A percentile compares a stretch with the other conserved stretches of the same genome.
Evolutionary conservation across 2,888 invertebrate species (phyloP).

Genomic region (Serrognathus titanus): DNA sequence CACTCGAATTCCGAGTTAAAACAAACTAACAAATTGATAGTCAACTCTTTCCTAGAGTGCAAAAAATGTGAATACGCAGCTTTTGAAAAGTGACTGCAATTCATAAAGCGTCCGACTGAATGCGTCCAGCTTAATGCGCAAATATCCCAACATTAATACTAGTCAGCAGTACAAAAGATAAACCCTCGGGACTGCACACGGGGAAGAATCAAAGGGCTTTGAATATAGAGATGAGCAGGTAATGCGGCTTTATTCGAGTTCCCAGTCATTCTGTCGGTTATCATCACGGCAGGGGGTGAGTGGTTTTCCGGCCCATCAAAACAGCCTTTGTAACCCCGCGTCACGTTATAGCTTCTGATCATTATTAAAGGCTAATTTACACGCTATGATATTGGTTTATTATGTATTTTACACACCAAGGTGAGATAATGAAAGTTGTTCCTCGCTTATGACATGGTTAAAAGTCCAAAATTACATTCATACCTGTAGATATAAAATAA

Average conservation of each 20-base stretch:
- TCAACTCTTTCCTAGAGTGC: too few species aligned
- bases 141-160: not conserved
- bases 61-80: too few species aligned
- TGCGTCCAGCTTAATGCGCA: not conserved
- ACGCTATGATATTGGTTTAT: not conserved
- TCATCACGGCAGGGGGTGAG: slow-evolving; percentile 3
- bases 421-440: not conserved
- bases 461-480: too few species aligned
- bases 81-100: too few species aligned
- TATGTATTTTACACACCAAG: not conserved
- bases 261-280: not conserved
- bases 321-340: slow-evolving; percentile 1
- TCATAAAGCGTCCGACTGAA: too few species aligned
- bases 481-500: too few species aligned
- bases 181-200: not conserved
- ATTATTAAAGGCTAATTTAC: slow-evolving; percentile 11
- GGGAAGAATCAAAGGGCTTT: not conserved
- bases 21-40: too few species aligned
- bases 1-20: too few species aligned
- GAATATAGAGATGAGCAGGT: not conserved
- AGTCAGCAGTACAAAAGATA: not conserved
- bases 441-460: too few species aligned
- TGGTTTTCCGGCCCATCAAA: slow-evolving; percentile 11
- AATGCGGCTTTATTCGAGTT: not conserved
- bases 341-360: slow-evolving; percentile 5